Evolutionary conservation across 2,888 invertebrate genomes (phyloP).

Genomic region (Cheilosia variabilis): DNA sequence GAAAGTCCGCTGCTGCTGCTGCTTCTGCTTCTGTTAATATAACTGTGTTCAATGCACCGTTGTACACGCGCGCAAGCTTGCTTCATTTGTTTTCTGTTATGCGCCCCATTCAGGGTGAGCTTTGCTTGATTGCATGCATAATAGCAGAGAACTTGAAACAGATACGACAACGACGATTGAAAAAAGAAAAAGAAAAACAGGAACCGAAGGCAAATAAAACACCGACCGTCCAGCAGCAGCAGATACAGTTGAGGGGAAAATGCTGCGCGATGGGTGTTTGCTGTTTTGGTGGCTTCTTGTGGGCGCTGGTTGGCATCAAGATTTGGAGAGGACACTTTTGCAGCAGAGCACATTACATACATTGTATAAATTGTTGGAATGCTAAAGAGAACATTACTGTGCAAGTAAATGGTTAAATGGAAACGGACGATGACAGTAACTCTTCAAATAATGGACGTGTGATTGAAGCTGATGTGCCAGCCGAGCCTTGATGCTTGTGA

Average conservation of each 20-base stretch:
- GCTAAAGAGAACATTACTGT: conserved; percentile 73
- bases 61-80: conserved; percentile 76
- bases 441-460: conserved; percentile 75
- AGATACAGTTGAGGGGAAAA: conserved; percentile 42
- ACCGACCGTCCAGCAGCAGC: not conserved
- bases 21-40: conserved; percentile 62
- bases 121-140: conserved; percentile 75
- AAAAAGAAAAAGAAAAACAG: not conserved
- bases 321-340: conserved; percentile 59
- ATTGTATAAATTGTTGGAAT: conserved; percentile 59
- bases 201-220: conserved; percentile 32
- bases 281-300: not conserved
- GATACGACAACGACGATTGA: not conserved
- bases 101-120: conserved; percentile 74
- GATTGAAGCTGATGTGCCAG: conserved; percentile 70
- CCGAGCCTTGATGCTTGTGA: conserved; percentile 52
- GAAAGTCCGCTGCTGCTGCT: conserved; percentile 66
- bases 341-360: not conserved
- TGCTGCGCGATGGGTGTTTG: conserved; percentile 51
- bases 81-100: conserved; percentile 75
- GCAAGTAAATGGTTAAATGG: conserved; percentile 61
- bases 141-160: conserved; percentile 60
- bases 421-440: conserved; percentile 72
- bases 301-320: conserved; percentile 13
- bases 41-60: conserved; percentile 76